phyloP scores from a whole-genome alignment of 2,888 invertebrate genomes.

The Andrena flavipes region DNA sequence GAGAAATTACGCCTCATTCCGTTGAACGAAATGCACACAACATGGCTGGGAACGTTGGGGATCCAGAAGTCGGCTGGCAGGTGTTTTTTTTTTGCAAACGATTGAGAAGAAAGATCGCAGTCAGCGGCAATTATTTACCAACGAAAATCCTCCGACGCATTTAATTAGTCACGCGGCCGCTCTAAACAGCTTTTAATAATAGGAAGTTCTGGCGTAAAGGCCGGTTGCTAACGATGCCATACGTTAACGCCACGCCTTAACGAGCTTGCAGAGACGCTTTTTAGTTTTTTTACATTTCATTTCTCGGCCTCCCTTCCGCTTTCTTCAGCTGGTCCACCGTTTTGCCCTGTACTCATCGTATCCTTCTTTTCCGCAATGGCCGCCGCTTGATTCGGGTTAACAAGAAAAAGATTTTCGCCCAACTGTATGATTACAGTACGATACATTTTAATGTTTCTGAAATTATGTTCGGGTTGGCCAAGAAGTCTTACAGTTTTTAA shows the following conservation, averaged over 20 bases:
- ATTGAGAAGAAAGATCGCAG: slow-evolving; percentile 60
- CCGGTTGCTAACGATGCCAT: slow-evolving; percentile 79
- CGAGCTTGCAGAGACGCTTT: slow-evolving; percentile 76
- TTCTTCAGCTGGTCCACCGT: slow-evolving; percentile 46
- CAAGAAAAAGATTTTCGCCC: slow-evolving; percentile 68
- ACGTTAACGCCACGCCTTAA: slow-evolving; percentile 80
- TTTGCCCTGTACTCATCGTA: slow-evolving; percentile 49
- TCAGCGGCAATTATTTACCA: slow-evolving; percentile 56
- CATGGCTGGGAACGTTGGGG: neutral
- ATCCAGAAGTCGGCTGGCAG: slow-evolving; percentile 1
- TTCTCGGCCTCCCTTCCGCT: slow-evolving; percentile 29
- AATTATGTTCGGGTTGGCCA: neutral
- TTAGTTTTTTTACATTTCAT: slow-evolving; percentile 66
- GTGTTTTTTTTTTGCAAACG: slow-evolving; percentile 37
- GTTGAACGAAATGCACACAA: neutral
- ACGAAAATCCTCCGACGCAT: slow-evolving; percentile 68
- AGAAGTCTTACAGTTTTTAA: too few relatives aligned
- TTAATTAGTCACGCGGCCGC: slow-evolving; percentile 75
- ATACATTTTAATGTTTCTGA: neutral
- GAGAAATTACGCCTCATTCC: neutral
- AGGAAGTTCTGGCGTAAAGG: slow-evolving; percentile 72
- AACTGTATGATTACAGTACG: neutral
- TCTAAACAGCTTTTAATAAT: slow-evolving; percentile 80
- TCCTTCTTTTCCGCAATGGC: slow-evolving; percentile 47
- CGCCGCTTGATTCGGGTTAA: slow-evolving; percentile 67